Evolutionary conservation across 2,888 invertebrate genomes (phyloP).

Genomic region (Margaritifera margaritifera): DNA sequence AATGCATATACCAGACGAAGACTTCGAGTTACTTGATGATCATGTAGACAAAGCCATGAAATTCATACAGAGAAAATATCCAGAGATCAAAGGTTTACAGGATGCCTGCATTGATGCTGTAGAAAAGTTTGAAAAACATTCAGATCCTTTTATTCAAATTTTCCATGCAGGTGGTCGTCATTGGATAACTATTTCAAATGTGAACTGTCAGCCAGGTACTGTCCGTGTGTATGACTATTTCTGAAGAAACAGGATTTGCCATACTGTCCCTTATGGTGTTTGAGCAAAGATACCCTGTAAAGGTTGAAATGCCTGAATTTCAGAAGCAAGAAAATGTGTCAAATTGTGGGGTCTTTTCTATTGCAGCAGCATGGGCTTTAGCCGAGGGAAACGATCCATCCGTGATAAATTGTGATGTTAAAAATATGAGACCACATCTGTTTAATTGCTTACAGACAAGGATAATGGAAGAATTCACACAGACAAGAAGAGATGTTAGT

Average conservation of each 20-base stretch:
- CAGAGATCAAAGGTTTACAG: conserved; percentile 31
- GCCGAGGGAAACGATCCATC: conserved; percentile 37
- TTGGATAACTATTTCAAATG: conserved; percentile 37
- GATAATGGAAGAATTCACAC: conserved; percentile 24
- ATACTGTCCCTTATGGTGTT: conserved; percentile 10
- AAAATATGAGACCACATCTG: conserved; percentile 28
- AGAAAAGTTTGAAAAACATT: conserved; percentile 9
- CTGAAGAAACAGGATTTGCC: conserved; percentile 8
- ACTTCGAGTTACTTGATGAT: conserved; percentile 30
- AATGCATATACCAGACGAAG: conserved; percentile 8
- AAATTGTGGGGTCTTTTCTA: conserved; percentile 42
- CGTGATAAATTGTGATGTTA: conserved; percentile 21
- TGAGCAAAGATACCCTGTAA: conserved; percentile 5
- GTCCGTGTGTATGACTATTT: conserved; percentile 32
- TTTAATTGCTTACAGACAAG: conserved; percentile 16
- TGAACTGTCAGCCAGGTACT: conserved; percentile 17
- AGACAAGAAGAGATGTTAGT: conserved; percentile 4
- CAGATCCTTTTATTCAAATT: conserved; percentile 34
- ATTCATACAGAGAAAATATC: conserved; percentile 21
- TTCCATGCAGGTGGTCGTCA: conserved; percentile 31
- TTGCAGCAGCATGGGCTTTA: conserved; percentile 36
- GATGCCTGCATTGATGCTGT: conserved; percentile 29
- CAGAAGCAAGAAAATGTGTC: conserved; percentile 33
- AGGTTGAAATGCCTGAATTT: conserved; percentile 34
- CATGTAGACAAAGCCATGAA: conserved; percentile 33